Conservation (phyloP, 2,797 vertebrate species). For the Pantherophis alleghaniensis region DNA sequence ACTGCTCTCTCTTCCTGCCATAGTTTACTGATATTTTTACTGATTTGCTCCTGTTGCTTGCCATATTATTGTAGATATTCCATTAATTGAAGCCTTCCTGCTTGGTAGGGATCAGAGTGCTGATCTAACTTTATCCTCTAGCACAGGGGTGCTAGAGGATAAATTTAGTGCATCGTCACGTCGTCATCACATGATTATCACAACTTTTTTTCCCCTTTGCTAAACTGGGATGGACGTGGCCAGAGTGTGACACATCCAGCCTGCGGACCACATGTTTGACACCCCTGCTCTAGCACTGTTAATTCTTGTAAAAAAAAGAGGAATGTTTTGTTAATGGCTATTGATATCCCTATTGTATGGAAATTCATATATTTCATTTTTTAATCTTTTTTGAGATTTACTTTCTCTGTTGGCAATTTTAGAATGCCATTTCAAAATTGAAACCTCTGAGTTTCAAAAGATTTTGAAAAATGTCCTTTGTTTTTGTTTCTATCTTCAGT, state of each 20-base stretch:
- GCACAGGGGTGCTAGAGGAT: background rate
- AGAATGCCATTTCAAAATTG: background rate
- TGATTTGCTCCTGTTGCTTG: background rate
- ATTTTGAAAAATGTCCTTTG: background rate
- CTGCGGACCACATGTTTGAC: no score
- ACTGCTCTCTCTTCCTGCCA: background rate
- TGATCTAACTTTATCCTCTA: background rate
- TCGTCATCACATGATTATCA: no score
- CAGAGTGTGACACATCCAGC: no score
- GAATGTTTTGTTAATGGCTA: background rate
- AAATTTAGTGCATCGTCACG: rapidly evolving
- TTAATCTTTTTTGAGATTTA: background rate
- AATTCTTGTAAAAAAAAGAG: background rate
- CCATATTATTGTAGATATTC: background rate
- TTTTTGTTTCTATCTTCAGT: background rate
- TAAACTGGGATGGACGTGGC: no score
- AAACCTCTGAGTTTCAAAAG: background rate
- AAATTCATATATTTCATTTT: background rate
- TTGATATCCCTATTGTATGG: background rate
- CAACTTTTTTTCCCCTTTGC: no score
- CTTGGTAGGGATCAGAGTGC: background rate
- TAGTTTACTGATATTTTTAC: background rate
- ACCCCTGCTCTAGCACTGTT: background rate
- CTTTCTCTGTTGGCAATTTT: background rate
- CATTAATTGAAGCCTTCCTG: background rate